Evolutionary conservation across 2,888 invertebrate species (phyloP), one percentile per base, ranked within the genome.

Genomic region (Erebia palarica): DNA sequence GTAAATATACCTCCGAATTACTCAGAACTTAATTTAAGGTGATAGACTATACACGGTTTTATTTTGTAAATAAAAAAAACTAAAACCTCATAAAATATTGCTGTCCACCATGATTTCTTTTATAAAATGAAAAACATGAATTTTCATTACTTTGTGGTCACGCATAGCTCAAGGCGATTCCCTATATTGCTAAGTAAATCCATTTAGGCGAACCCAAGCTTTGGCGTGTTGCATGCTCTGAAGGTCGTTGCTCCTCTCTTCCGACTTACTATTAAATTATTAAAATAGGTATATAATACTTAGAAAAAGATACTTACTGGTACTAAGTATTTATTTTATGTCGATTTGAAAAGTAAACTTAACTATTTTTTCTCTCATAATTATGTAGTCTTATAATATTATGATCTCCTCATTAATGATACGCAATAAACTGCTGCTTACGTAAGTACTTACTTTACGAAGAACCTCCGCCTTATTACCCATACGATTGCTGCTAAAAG

Each of bases 191-290:
- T 83, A 78, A 83, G 86, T 86, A 84, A 88, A 86, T 85, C 82
- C 86, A 86, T 89, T 90, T 88, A 89, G 87, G 87, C 87, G 86
- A 88, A 87, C 86, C 83, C 84, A 84, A 82, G 82, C 81, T 87
- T 88, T 89, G 86, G 88, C 87, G 90, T 87, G 85, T 88, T 86
- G 86, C 71, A 75, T 75, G 73, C 73, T 11, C 18, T 21, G 21
- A 57, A 21, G 57, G 9, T 58, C 5, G 18, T 18, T 58, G 14
- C 27, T 18, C 14, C 27, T 58, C 27, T 21, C 58, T 58, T 58
- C 36, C 7, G 27, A 18, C 27, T n/a, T n/a, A n/a, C n/a, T 14
- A 36, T 36, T 58, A 53, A 16, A 16, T 0, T 9, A 53, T 8
- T 8, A 9, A 53, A 14, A 27, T 27, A 4, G 27, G 27, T 27